These are phyloP conservation scores for Ateles fusciceps DNA, from an alignment of 2,797 vertebrate species.

Conservation along the genomic window DNA sequence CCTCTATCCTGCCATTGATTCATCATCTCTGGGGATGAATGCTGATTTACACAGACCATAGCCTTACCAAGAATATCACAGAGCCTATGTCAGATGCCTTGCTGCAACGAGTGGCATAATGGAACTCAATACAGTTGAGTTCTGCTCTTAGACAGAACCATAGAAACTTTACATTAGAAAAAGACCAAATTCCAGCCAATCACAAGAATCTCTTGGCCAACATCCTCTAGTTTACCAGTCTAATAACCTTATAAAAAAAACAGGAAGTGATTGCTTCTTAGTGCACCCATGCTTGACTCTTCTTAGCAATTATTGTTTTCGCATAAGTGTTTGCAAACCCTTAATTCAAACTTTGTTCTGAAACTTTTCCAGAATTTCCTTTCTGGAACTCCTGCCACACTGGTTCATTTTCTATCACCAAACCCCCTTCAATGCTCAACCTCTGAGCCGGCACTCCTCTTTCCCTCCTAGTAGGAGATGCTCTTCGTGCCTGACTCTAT, in stretches of 20 bases:
- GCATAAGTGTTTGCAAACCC: constrained; percentile 22
- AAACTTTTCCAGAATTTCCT: neutral
- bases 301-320: neutral
- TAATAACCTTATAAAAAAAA: constrained; percentile 36
- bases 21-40: neutral
- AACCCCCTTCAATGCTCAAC: neutral
- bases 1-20: neutral
- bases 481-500: neutral
- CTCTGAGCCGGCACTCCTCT: neutral
- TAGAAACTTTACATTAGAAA: neutral
- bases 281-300: neutral
- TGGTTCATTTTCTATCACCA: neutral
- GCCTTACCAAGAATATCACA: neutral
- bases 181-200: neutral
- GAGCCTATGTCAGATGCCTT: neutral
- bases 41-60: neutral
- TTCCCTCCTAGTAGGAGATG: neutral
- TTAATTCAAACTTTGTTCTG: constrained; percentile 32
- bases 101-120: neutral
- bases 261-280: constrained; percentile 23
- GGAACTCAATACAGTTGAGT: neutral
- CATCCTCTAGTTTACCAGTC: constrained; percentile 22
- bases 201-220: neutral
- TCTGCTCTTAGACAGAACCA: neutral
- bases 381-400: constrained; percentile 7